Evolutionary conservation across 2,797 vertebrate genomes (phyloP).

Genomic region (Sebastes hopkinsi): DNA sequence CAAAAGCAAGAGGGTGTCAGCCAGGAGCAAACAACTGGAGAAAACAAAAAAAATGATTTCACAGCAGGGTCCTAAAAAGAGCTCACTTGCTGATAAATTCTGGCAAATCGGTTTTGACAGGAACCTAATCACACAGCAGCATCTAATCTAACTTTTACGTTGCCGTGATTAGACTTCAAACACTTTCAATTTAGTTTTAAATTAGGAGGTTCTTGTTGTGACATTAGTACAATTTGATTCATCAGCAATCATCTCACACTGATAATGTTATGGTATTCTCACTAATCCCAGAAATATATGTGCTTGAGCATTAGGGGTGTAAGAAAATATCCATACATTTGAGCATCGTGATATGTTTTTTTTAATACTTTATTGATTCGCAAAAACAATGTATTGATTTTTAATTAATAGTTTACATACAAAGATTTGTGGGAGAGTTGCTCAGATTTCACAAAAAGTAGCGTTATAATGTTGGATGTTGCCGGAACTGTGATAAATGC

Average conservation of each 20-base stretch:
- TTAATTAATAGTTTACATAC: not conserved
- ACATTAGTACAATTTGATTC: slow-evolving; percentile 26
- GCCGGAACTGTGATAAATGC: accelerated
- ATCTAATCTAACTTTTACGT: slow-evolving; percentile 32
- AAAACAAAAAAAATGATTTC: slow-evolving; percentile 16
- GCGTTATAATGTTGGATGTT: not conserved
- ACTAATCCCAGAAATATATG: not conserved
- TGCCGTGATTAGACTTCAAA: slow-evolving; percentile 33
- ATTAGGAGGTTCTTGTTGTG: slow-evolving; percentile 32
- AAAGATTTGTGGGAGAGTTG: accelerated
- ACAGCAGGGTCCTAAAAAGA: slow-evolving; percentile 8
- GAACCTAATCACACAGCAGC: slow-evolving; percentile 35
- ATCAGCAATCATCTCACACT: slow-evolving; percentile 14
- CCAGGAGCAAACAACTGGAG: slow-evolving; percentile 47
- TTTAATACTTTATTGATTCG: not conserved
- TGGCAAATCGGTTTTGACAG: slow-evolving; percentile 43
- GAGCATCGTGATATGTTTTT: not conserved
- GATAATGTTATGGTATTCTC: slow-evolving; percentile 17
- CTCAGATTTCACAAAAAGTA: not conserved
- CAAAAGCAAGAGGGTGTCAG: slow-evolving; percentile 30
- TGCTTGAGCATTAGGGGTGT: not conserved
- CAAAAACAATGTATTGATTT: not conserved
- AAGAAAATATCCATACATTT: not conserved
- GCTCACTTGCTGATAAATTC: slow-evolving; percentile 1
- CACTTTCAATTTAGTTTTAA: slow-evolving; percentile 42